These are phyloP conservation scores for Drosophila pullipes DNA, from an alignment of 2,888 invertebrate genomes.

Conservation along the genomic window DNA sequence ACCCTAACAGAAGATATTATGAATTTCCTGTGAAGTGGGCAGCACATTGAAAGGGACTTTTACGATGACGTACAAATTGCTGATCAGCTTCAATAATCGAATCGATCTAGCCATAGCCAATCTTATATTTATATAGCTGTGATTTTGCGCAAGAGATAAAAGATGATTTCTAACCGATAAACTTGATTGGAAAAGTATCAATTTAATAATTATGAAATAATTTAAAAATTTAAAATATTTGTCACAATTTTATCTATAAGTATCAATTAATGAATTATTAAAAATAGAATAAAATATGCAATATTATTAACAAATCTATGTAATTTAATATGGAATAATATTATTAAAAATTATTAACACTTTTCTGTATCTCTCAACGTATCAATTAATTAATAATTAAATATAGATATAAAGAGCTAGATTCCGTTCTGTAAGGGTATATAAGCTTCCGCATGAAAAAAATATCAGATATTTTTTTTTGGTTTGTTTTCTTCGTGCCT, in stretches of 20 bases:
- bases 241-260: neutral
- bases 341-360: neutral
- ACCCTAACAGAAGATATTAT: neutral
- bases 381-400: neutral
- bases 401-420: neutral
- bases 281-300: neutral
- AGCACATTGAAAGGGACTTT: neutral
- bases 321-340: neutral
- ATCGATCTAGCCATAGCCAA: too few relatives aligned
- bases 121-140: neutral
- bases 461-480: neutral
- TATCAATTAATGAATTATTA: neutral
- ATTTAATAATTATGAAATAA: neutral
- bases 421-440: neutral
- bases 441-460: neutral
- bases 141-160: neutral
- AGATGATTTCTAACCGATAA: neutral
- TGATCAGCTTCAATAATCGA: neutral
- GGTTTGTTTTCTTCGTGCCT: constrained; percentile 27
- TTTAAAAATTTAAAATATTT: too few relatives aligned
- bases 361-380: neutral
- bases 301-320: neutral
- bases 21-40: neutral
- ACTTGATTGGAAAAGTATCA: neutral
- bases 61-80: too few relatives aligned